Base-by-base conservation (phyloP, 2,113 vertebrate genomes). In the Rhinoderma darwinii region DNA sequence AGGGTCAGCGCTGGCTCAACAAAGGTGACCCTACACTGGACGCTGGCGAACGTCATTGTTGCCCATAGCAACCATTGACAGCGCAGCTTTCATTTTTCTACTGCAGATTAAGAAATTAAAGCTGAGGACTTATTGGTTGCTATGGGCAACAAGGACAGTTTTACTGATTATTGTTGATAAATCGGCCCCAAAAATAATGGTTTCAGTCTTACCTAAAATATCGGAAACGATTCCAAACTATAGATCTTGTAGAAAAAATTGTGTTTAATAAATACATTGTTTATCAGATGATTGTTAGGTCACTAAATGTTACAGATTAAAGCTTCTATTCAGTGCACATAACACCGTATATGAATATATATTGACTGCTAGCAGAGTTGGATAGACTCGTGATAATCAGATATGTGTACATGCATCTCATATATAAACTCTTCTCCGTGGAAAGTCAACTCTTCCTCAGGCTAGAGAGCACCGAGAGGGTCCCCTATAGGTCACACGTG, bases 401-500 rank as follows among this genome's bases (percentile, higher is more conserved):
- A 22, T 35, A 22, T 68, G 17, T 70, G 8, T 2, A 66, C 39
- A 70, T 37, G 39, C 66, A 70, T 70, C 17, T 70, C 66, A 35
- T 35, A 22, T 66, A 66, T 39, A 70, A 70, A 37, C 32, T 20
- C 66, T 70, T 70, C 32, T 70, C 5, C 15, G 0, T 35, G 30
- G 2, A 18, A 68, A 35, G 17, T 37, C 18, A 37, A 39, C 17
- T 39, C 32, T 37, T 35, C 66, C 18, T 39, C 32, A 68, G 63
- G 30, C 63, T 35, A 17, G 15, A 68, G 27, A 18, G 15, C 15
- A 35, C 30, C 22, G 59, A 37, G 35, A 63, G 35, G 37, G 32
- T 81, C 32, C 78, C 78, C 51, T 59, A 43, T 37, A 43, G 78
- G 78, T 81, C 56, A 81, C 25, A 37, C 18, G 39, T 61, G 5